phyloP scores from a whole-genome alignment of 2,113 vertebrate species.

The Anoplopoma fimbria region DNA sequence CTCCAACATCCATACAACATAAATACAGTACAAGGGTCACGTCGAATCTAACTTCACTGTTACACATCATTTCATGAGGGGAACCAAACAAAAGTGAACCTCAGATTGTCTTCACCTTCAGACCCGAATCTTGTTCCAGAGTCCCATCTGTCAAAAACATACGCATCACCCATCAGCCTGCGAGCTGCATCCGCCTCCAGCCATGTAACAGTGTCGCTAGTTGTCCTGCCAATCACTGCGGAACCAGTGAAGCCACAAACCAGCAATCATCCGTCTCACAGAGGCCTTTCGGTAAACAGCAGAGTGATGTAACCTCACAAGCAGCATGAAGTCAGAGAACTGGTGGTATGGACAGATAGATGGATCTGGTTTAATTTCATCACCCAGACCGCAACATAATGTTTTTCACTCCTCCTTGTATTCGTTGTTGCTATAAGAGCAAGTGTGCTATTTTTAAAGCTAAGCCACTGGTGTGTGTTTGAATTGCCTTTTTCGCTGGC shows the following conservation, averaged over 20 bases:
- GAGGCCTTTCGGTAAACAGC: constrained; percentile 22
- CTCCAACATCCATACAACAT: no score
- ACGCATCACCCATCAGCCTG: no score
- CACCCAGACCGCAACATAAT: neutral
- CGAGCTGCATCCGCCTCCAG: neutral
- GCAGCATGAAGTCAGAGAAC: neutral
- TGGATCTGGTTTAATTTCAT: neutral
- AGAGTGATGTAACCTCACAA: constrained; percentile 23
- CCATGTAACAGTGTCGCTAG: neutral
- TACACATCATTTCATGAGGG: no score
- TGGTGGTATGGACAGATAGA: neutral
- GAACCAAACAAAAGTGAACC: no score
- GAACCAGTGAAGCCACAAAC: neutral
- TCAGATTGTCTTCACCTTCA: no score
- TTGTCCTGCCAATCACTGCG: constrained; percentile 23
- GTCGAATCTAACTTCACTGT: no score
- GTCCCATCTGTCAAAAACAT: no score
- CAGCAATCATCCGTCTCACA: constrained; percentile 39
- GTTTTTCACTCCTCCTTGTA: neutral
- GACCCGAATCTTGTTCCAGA: no score
- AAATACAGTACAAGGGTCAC: no score
- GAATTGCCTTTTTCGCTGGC: constrained; percentile 8
- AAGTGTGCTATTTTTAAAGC: constrained; percentile 23
- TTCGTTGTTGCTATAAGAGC: constrained; percentile 5
- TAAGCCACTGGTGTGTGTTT: neutral